Conservation (phyloP, 2,888 invertebrate species). For the Resseliella maxima region DNA sequence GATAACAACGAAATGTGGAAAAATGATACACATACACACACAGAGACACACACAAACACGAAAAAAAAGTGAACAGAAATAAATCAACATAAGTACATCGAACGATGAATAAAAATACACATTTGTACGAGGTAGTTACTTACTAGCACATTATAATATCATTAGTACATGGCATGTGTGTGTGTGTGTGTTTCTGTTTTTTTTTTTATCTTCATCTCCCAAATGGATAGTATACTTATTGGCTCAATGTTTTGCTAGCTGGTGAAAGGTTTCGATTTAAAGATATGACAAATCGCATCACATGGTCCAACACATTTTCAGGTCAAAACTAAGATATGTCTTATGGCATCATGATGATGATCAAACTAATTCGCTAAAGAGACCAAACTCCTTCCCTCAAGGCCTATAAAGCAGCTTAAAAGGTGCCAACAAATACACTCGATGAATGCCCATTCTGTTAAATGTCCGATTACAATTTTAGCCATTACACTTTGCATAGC, state of each 20-base stretch:
- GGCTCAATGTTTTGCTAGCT: not conserved
- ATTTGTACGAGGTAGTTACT: conserved; percentile 2
- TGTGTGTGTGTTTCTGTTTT: not conserved
- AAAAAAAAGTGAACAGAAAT: conserved; percentile 29
- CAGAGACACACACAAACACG: not conserved
- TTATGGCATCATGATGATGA: not conserved
- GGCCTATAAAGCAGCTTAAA: too few relatives aligned
- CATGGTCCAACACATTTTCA: conserved; percentile 41
- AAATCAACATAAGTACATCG: conserved; percentile 36
- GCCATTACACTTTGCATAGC: too few relatives aligned
- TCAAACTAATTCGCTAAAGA: conserved; percentile 34
- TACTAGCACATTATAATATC: conserved; percentile 28
- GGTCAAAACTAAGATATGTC: not conserved
- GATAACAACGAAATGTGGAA: not conserved
- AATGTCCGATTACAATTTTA: too few relatives aligned
- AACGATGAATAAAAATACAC: conserved; percentile 14
- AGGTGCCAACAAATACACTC: not conserved
- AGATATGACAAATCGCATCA: conserved; percentile 42
- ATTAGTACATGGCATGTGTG: not conserved
- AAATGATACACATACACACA: not conserved
- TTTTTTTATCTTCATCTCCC: not conserved
- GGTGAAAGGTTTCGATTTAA: not conserved
- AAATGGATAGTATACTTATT: not conserved
- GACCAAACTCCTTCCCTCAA: not conserved
- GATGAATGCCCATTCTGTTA: too few relatives aligned